Percentiles rank a stretch among this genome's conserved stretches.
Evolutionary conservation across 2,113 vertebrate genomes (phyloP).

Genomic region (Phalacrocorax pelagicus): DNA sequence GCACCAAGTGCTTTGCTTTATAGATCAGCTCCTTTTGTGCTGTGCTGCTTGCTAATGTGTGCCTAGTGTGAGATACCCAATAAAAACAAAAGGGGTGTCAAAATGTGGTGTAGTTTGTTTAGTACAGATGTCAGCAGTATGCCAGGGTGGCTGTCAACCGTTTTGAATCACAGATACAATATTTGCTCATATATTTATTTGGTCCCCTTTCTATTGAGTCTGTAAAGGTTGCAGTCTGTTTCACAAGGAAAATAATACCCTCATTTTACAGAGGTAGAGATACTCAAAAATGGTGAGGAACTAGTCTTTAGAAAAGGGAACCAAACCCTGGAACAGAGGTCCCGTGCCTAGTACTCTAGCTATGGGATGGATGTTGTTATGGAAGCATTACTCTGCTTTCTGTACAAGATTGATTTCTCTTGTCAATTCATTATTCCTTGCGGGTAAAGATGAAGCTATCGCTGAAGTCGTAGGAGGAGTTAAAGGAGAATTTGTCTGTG

Average conservation of each 20-base stretch:
- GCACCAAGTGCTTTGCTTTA: not conserved
- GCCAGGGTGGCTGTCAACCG: rapidly evolving
- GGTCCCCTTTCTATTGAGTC: not conserved
- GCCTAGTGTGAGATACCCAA: not conserved
- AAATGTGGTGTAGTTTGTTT: not conserved
- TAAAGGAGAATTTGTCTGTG: not conserved
- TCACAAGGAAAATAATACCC: not conserved
- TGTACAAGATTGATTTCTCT: not conserved
- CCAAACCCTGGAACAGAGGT: not conserved
- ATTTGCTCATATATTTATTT: not conserved
- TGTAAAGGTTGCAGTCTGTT: not conserved
- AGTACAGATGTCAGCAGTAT: not conserved
- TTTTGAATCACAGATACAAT: not conserved
- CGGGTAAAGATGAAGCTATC: not conserved
- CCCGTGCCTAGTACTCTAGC: not conserved
- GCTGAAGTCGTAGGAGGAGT: not conserved
- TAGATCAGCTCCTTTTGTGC: not conserved
- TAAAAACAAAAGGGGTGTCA: not conserved
- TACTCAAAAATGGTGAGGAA: not conserved
- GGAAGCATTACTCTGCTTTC: not conserved
- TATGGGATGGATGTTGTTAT: not conserved
- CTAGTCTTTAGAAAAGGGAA: not conserved
- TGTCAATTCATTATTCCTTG: not conserved
- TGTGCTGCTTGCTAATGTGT: not conserved
- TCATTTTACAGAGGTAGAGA: not conserved